Evolutionary conservation across 2,888 invertebrate genomes (phyloP).

Genomic region (Hydriomena furcata): DNA sequence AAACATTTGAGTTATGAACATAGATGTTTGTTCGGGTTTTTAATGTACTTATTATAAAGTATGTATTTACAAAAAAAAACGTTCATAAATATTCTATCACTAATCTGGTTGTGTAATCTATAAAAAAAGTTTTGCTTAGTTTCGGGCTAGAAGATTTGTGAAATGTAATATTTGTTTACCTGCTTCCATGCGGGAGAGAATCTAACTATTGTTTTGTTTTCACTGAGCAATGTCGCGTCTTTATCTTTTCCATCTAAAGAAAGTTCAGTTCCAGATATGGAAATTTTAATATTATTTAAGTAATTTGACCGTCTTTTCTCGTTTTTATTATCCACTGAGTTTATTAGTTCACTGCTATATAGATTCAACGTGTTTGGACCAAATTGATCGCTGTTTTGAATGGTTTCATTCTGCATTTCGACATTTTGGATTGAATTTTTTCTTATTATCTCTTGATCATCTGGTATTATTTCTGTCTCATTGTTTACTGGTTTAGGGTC

Average conservation of each 20-base stretch:
- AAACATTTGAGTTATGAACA: no score
- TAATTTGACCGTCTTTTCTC: conserved; percentile 50
- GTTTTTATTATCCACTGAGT: background rate
- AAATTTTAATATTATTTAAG: conserved; percentile 60
- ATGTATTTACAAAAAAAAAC: no score
- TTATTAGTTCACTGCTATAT: conserved; percentile 8
- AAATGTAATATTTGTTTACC: no score
- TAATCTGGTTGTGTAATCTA: no score
- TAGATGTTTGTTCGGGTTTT: no score
- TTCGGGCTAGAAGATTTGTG: no score
- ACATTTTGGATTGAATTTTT: conserved; percentile 14
- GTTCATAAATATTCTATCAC: no score
- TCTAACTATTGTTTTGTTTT: conserved; percentile 63
- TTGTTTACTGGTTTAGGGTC: background rate
- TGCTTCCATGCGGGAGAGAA: conserved; percentile 78
- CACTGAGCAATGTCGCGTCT: conserved; percentile 55
- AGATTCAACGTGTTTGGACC: background rate
- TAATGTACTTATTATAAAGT: no score
- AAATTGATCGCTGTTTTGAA: conserved; percentile 8
- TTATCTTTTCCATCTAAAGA: conserved; percentile 51
- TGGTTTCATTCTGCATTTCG: conserved; percentile 1
- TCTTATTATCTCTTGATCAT: conserved; percentile 10
- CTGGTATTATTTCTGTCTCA: conserved; percentile 18
- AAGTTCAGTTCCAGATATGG: conserved; percentile 53
- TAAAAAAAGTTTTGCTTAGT: no score